phyloP scores from a whole-genome alignment of 2,888 invertebrate genomes.

The Conops quadrifasciatus region DNA sequence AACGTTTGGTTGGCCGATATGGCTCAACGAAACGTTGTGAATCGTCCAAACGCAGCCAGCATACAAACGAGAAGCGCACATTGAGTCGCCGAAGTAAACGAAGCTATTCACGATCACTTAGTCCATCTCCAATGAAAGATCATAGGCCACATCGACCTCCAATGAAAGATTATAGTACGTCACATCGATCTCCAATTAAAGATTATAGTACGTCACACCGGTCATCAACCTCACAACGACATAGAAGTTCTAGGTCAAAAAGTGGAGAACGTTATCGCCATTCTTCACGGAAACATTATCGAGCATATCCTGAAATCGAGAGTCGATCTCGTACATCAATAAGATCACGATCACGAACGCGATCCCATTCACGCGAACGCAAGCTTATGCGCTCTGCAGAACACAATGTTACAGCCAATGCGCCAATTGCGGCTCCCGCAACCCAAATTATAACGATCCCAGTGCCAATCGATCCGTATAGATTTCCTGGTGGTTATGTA shows the following conservation, averaged over 20 bases:
- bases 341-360: constrained; percentile 32
- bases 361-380: constrained; percentile 34
- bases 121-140: constrained; percentile 9
- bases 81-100: not conserved
- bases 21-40: constrained; percentile 18
- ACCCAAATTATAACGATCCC: constrained; percentile 44
- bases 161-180: not conserved
- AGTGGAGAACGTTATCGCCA: too few species aligned
- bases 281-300: not conserved
- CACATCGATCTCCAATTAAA: too few species aligned
- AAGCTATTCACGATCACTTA: constrained; percentile 33
- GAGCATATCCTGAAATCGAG: not conserved
- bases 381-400: constrained; percentile 20
- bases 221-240: too few species aligned
- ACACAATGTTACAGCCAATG: not conserved
- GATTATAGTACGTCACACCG: too few species aligned
- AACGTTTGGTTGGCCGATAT: constrained; percentile 45
- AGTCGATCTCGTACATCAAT: constrained; percentile 5
- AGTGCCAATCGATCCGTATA: constrained; percentile 37
- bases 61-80: not conserved
- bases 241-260: too few species aligned
- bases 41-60: not conserved
- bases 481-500: constrained; percentile 40
- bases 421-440: constrained; percentile 23
- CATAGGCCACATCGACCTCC: not conserved